These are phyloP conservation scores for Procavia capensis DNA, from an alignment of 2,113 vertebrate species.

Conservation along the genomic window DNA sequence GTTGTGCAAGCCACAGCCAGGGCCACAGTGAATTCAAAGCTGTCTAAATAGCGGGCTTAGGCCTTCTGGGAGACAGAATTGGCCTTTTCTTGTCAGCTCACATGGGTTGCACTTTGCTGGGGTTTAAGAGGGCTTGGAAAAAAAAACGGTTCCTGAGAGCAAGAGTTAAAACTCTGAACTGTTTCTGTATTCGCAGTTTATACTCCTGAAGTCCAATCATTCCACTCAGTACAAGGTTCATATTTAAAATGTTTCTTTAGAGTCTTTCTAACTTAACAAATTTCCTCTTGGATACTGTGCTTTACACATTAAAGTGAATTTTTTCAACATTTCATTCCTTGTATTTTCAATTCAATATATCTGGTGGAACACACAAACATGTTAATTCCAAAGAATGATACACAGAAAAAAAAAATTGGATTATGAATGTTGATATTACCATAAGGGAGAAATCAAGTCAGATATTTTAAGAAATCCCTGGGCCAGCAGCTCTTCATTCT, in stretches of 20 bases:
- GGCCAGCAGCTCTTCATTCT: neutral
- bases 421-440: neutral
- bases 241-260: neutral
- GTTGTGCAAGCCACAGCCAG: neutral
- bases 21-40: neutral
- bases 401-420: neutral
- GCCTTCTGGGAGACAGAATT: neutral
- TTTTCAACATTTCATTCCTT: neutral
- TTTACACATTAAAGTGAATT: neutral
- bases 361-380: neutral
- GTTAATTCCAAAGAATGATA: neutral
- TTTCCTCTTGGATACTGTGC: neutral
- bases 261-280: neutral
- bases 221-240: rapidly evolving
- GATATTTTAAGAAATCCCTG: neutral
- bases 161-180: rapidly evolving
- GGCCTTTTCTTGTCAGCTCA: neutral
- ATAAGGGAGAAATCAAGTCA: neutral
- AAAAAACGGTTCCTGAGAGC: neutral
- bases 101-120: neutral
- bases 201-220: neutral
- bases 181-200: rapidly evolving
- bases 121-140: neutral
- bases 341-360: neutral
- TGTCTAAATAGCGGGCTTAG: neutral